Conservation (phyloP, 2,888 invertebrate species). For the Aporophyla lueneburgensis region DNA sequence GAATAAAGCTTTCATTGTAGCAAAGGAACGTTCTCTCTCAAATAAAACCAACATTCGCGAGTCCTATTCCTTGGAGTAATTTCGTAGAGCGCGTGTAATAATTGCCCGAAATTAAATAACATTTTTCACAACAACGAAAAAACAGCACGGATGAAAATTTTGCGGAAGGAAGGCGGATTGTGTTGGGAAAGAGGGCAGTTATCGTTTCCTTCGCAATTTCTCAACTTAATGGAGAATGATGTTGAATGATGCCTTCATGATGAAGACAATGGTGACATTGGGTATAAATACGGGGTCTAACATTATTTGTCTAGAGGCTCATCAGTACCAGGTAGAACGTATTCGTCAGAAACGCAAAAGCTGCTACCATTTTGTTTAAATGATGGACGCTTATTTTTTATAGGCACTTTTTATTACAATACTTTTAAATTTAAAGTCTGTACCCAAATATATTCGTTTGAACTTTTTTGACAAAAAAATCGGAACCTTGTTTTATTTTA, state of each 20-base stretch:
- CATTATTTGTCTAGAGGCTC: constrained; percentile 45
- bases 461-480: neutral
- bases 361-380: constrained; percentile 1
- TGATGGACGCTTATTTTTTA: constrained; percentile 26
- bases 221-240: constrained; percentile 84
- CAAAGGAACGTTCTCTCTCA: constrained; percentile 77
- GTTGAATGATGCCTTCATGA: constrained; percentile 72
- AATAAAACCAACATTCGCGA: constrained; percentile 85
- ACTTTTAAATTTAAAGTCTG: constrained; percentile 17
- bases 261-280: constrained; percentile 72
- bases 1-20: constrained; percentile 85
- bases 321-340: constrained; percentile 22
- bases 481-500: neutral
- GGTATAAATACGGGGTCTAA: constrained; percentile 49
- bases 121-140: constrained; percentile 87
- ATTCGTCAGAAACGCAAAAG: constrained; percentile 12
- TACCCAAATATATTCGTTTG: neutral
- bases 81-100: constrained; percentile 89
- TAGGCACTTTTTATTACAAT: constrained; percentile 24
- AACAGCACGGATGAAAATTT: constrained; percentile 85
- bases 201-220: constrained; percentile 79
- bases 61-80: constrained; percentile 89
- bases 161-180: constrained; percentile 81
- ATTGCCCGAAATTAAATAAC: constrained; percentile 90
- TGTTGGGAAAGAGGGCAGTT: constrained; percentile 80